Base-by-base conservation (phyloP, 2,113 vertebrate genomes). In the Aldabrachelys gigantea region DNA sequence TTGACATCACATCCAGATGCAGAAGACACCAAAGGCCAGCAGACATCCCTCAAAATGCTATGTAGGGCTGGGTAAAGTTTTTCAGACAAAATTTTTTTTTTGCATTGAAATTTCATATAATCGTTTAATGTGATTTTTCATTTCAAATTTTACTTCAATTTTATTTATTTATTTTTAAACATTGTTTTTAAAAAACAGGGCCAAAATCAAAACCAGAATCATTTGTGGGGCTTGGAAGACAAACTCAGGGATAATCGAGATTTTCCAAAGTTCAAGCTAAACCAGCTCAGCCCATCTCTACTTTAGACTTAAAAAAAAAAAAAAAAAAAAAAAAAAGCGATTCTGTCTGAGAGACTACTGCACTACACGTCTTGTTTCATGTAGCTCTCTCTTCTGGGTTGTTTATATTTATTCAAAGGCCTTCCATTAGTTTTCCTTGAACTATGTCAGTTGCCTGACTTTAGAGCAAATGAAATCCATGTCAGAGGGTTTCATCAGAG, bases 221-320 rank as follows among this genome's bases (percentile, higher is more conserved):
- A 56, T 10, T 3, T 0, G 4, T 25, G 2, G 0, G 3, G 81
- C 38, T 79, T 5, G 31, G 10, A 31, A 95, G 82, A 35, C 1
- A 47, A 57, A 88, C 1, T 24, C 4, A 41, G 10, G 8, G 57
- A 35, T 2, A 12, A 38, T 2, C 11, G 4, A 47, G 52, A 3
- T 81, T 5, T 11, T 87, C 85, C 49, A 50, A 5, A 75, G 1
- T 38, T 25, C 84, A 84, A 80, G 2, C 2, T 57, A 13, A 4
- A 6, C 49, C 62, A 80, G 1, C 1, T 49, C 5, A 4, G 21
- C 19, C 8, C 50, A 41, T 54, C 69, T 82, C 5, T n/a, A 88
- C 5, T 2, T 12, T 69, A 80, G 85, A 72, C 2, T n/a, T 35
- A 8, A 35, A 69, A 19, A 19, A 69, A 69, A 69, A 8, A 57